phyloP scores from a whole-genome alignment of 2,113 vertebrate species.

The Oenanthe melanoleuca region DNA sequence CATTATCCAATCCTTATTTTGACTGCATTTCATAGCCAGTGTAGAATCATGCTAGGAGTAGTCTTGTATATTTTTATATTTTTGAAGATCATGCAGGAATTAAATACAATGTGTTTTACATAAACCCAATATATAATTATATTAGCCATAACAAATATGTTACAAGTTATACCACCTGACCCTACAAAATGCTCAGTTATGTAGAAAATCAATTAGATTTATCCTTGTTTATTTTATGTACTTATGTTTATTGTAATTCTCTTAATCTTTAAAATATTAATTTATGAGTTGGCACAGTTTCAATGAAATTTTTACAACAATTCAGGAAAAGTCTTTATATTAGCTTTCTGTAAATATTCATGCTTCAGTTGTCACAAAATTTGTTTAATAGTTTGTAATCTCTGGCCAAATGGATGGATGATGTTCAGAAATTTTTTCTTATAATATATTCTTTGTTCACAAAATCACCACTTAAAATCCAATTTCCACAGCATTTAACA shows the following conservation, averaged over 20 bases:
- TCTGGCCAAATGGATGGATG: not conserved
- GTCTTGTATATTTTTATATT: not conserved
- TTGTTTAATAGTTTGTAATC: not conserved
- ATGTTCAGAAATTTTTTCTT: not conserved
- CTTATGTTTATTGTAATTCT: not conserved
- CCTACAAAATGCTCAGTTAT: not conserved
- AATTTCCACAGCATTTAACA: not conserved
- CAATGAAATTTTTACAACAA: not conserved
- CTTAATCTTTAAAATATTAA: not conserved
- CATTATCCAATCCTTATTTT: not conserved
- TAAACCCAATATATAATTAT: not conserved
- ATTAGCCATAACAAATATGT: not conserved
- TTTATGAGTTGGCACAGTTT: not conserved
- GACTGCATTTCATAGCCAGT: not conserved
- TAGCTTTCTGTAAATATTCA: not conserved
- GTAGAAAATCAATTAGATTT: not conserved
- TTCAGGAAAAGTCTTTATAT: not conserved
- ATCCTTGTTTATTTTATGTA: not conserved
- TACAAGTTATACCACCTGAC: not conserved
- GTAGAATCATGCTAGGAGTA: not conserved
- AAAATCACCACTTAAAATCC: conserved; percentile 1
- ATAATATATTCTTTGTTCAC: not conserved
- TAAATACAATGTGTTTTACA: not conserved
- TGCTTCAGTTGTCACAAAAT: not conserved
- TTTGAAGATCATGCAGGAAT: not conserved